Conservation (phyloP, 2,888 invertebrate species). For the Sphecodes monilicornis region DNA sequence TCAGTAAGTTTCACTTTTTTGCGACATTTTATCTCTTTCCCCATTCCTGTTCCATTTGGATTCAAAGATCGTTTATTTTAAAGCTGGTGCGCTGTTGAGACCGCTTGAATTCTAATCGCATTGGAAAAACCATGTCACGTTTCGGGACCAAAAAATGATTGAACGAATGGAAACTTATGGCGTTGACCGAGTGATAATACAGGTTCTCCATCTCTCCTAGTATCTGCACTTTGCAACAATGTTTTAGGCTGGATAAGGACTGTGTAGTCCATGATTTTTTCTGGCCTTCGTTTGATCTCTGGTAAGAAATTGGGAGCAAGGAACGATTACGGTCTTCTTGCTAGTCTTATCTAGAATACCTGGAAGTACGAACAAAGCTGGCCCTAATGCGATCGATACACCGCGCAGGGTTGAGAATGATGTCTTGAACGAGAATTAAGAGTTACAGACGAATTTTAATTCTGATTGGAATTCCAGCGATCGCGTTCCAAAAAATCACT, state of each 20-base stretch:
- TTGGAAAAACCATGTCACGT: constrained; percentile 61
- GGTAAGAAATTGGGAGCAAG: constrained; percentile 33
- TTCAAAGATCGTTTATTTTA: constrained; percentile 45
- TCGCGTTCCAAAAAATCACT: neutral
- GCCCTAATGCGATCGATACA: constrained; percentile 37
- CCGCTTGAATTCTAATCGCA: constrained; percentile 71
- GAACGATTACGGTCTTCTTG: constrained; percentile 30
- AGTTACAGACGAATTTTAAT: neutral
- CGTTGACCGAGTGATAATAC: constrained; percentile 46
- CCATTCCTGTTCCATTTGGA: constrained; percentile 11
- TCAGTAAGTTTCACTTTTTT: constrained; percentile 5
- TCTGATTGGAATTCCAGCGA: neutral
- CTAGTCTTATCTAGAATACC: constrained; percentile 30
- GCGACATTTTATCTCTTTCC: constrained; percentile 12
- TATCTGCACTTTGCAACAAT: constrained; percentile 22
- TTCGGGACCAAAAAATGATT: constrained; percentile 38
- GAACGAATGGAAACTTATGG: constrained; percentile 53
- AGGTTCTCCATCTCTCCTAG: neutral
- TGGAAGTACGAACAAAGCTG: constrained; percentile 1
- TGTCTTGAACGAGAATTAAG: constrained; percentile 12
- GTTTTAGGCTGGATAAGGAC: constrained; percentile 11
- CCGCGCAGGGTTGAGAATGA: constrained; percentile 22
- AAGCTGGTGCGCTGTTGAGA: constrained; percentile 29
- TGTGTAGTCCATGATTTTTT: constrained; percentile 1
- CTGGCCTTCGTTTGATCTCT: neutral